Percentiles rank a stretch among this genome's conserved stretches.
These are phyloP conservation scores for Bimastos eiseni DNA, from an alignment of 2,888 invertebrate species.

Conservation along the genomic window DNA sequence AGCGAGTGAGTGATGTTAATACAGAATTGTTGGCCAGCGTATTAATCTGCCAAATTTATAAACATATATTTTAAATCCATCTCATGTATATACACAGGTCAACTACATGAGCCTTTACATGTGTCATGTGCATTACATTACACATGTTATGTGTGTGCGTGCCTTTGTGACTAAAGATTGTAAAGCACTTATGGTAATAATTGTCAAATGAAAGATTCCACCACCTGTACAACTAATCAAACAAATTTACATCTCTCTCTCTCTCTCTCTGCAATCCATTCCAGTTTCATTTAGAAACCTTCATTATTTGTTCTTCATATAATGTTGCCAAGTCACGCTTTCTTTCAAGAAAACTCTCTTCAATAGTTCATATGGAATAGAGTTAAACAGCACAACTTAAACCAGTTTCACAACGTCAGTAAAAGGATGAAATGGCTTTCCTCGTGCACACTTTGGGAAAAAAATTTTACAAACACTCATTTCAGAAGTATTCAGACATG, in stretches of 20 bases:
- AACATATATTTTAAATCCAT: not conserved
- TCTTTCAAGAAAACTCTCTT: not conserved
- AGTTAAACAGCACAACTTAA: not conserved
- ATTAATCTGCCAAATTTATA: not conserved
- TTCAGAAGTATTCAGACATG: not conserved
- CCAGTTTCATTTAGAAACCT: not conserved
- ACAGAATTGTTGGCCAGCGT: not conserved
- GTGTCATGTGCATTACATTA: too few relatives aligned
- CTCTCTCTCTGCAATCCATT: not conserved
- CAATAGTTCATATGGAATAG: not conserved
- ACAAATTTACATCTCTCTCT: not conserved
- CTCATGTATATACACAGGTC: not conserved
- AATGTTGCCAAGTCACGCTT: too few relatives aligned
- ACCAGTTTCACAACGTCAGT: not conserved
- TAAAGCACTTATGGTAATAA: not conserved
- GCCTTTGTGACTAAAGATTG: not conserved
- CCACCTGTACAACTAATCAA: not conserved
- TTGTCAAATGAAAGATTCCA: not conserved
- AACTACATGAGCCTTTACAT: not conserved
- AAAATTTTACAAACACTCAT: not conserved
- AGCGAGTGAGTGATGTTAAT: not conserved
- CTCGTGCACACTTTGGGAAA: too few relatives aligned
- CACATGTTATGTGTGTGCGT: not conserved
- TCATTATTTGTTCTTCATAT: too few relatives aligned
- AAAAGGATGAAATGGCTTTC: too few relatives aligned